Conservation (phyloP, 2,113 vertebrate species). For the Laterallus jamaicensis region DNA sequence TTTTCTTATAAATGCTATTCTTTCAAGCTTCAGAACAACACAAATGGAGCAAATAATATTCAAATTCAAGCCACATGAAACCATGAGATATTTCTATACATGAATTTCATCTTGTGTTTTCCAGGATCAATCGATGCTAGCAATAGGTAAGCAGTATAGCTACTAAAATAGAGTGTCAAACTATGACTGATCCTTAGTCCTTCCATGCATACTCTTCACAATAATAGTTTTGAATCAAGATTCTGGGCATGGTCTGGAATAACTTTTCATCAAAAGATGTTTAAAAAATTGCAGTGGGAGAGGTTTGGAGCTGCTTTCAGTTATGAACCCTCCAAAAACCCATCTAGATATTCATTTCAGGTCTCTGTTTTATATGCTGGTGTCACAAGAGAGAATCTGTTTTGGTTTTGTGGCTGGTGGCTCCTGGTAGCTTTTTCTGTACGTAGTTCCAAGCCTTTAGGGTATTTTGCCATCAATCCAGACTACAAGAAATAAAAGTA, state of each 20-base stretch:
- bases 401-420: neutral
- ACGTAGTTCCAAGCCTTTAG: neutral
- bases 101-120: neutral
- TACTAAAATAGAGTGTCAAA: neutral
- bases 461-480: neutral
- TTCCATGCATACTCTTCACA: neutral
- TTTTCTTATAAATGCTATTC: neutral
- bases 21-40: neutral
- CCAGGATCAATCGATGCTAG: neutral
- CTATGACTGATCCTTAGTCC: neutral
- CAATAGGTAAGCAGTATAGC: neutral
- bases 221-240: neutral
- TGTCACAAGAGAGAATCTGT: fast-evolving
- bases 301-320: neutral
- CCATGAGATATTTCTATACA: neutral
- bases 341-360: neutral
- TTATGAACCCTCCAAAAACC: neutral
- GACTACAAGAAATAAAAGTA: neutral
- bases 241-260: neutral
- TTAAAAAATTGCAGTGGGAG: neutral
- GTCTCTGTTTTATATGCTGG: neutral
- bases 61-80: neutral
- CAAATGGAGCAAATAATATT: neutral
- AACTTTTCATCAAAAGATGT: neutral
- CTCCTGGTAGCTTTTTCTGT: neutral